Evolutionary conservation across 1,140 invertebrate genomes (phyloP).

Genomic region (Aphaenogaster rudis): DNA sequence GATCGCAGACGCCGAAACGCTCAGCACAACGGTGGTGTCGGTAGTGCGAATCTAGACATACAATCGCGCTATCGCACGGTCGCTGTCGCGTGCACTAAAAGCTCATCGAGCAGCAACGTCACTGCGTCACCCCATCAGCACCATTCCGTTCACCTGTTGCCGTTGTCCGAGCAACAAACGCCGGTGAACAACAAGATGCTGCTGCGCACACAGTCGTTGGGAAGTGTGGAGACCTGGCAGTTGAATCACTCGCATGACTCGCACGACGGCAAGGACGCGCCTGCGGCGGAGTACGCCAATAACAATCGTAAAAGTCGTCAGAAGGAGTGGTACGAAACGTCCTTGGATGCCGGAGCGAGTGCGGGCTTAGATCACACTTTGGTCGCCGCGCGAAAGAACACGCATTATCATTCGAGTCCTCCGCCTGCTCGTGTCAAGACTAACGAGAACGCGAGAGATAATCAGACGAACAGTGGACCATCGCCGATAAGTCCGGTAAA

Average conservation of each 20-base stretch:
- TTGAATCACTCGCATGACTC: constrained; percentile 77
- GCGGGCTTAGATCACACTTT: constrained; percentile 57
- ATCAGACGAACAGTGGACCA: constrained; percentile 52
- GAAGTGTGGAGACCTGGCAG: constrained; percentile 88
- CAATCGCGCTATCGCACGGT: constrained; percentile 80
- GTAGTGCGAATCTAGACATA: constrained; percentile 71
- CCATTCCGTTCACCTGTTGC: constrained; percentile 72
- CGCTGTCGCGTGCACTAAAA: constrained; percentile 72
- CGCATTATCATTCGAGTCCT: constrained; percentile 70
- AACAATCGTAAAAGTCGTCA: constrained; percentile 83
- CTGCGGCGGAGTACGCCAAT: constrained; percentile 63
- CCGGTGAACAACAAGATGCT: constrained; percentile 84
- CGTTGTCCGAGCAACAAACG: constrained; percentile 85
- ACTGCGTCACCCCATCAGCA: constrained; percentile 60
- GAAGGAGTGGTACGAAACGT: constrained; percentile 93
- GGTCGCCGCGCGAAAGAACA: constrained; percentile 78
- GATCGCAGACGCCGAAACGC: constrained; percentile 88
- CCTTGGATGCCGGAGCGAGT: constrained; percentile 88
- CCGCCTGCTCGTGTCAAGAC: constrained; percentile 36
- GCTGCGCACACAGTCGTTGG: constrained; percentile 89
- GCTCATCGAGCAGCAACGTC: constrained; percentile 48
- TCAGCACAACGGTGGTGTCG: constrained; percentile 76
- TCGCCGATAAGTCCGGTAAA: constrained; percentile 56
- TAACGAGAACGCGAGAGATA: constrained; percentile 52
- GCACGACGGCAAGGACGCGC: constrained; percentile 77